These are phyloP conservation scores for Allolobophora icterica DNA, from an alignment of 2,888 invertebrate genomes.

Conservation along the genomic window DNA sequence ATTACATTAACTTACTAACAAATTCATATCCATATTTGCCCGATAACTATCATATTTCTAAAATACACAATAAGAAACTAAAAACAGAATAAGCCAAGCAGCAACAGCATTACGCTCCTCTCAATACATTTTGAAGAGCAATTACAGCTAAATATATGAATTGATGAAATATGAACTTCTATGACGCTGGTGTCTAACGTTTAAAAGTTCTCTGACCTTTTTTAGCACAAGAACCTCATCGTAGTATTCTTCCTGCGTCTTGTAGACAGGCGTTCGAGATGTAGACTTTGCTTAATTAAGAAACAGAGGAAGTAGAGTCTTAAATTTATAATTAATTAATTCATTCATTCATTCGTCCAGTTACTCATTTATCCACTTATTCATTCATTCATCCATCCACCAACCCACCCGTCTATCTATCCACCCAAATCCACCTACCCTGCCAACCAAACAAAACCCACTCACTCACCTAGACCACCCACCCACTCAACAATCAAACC, in stretches of 20 bases:
- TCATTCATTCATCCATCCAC: background rate
- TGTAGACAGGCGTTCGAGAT: slow-evolving; percentile 61
- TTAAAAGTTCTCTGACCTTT: slow-evolving; percentile 54
- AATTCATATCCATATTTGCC: no score
- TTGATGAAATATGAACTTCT: background rate
- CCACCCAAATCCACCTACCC: no score
- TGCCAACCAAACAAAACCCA: no score
- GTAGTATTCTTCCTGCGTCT: slow-evolving; percentile 64
- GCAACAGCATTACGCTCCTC: background rate
- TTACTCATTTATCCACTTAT: background rate
- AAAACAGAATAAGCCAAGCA: background rate
- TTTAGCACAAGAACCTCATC: slow-evolving; percentile 62
- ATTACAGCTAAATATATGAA: no score
- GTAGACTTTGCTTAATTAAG: slow-evolving; percentile 50
- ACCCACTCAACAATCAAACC: background rate
- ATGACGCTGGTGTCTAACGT: background rate
- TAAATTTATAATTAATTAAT: background rate
- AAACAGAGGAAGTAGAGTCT: background rate
- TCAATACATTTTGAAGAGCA: no score
- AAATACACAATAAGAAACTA: no score
- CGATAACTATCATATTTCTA: no score
- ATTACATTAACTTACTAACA: no score
- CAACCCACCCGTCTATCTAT: no score
- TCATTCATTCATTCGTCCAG: background rate
- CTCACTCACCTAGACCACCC: no score